Base-by-base conservation (phyloP, 2,797 vertebrate genomes). In the Steatocranus sp. region DNA sequence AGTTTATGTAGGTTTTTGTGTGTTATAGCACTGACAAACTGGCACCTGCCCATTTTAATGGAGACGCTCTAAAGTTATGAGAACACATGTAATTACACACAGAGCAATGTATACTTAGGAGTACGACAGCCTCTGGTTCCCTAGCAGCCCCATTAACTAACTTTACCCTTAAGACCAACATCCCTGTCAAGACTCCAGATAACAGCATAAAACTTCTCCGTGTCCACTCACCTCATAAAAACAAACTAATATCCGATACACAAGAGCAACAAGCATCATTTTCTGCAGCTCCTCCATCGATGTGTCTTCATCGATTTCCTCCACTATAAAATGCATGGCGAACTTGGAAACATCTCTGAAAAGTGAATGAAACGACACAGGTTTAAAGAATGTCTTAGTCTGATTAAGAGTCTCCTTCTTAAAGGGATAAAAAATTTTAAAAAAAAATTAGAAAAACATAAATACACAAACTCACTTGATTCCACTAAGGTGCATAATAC, bases 241-340 rank as follows among this genome's bases (percentile, higher is more conserved):
- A 95, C 99, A 99, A 87, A 99, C 99, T 86, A 99, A 91, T 80
- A 99, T 92, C 88, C 98, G 96, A 94, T 99, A 99, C 89, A 99
- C 97, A 76, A 99, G 97, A 20, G 98, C 99, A 81, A 99, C 98
- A 25, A 98, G 90, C 98, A 99, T 98, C 98, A 99, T 99, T 94
- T 98, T 99, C 96, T 99, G 99, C 83, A 99, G 91, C 76, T 99
- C 99, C 95, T 99, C 99, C 97, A 99, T 98, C 5, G 98, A 99
- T 0, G 98, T 99, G 82, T 99, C 98, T 93, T 99, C 98, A 85
- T 99, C 98, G 79, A 99, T 99, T 95, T 99, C 98, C 94, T 99
- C 99, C 95, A 99, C 98, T 81, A 99, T 98, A 87, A 99, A 99
- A 96, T 99, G 98, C 97, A 99, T 98, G 83, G 98, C 98, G 88